These are phyloP conservation scores for Pseudomyrmex pallidus DNA, from an alignment of 1,140 invertebrate genomes.

Conservation along the genomic window DNA sequence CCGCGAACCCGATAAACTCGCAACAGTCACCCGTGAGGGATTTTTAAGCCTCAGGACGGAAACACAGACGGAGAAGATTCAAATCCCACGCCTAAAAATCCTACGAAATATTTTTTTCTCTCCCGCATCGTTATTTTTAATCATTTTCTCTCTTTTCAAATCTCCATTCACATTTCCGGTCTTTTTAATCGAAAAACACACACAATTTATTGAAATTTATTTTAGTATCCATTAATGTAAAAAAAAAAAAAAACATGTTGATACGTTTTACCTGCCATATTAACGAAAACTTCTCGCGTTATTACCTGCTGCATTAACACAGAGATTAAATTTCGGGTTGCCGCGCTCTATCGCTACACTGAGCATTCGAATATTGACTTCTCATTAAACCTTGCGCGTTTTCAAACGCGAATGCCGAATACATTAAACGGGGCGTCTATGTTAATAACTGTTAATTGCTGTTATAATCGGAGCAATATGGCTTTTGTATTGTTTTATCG, in stretches of 20 bases:
- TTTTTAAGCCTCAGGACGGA: background rate
- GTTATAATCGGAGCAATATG: constrained; percentile 46
- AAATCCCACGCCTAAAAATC: too few species aligned
- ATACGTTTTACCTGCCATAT: background rate
- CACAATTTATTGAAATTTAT: background rate
- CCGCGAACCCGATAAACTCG: background rate
- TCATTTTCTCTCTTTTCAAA: background rate
- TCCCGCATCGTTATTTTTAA: background rate
- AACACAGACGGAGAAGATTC: background rate
- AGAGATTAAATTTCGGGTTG: constrained; percentile 47
- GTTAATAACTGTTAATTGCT: constrained; percentile 66
- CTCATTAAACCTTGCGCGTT: constrained; percentile 47
- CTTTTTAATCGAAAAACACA: background rate
- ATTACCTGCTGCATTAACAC: constrained; percentile 9
- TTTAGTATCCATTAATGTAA: background rate
- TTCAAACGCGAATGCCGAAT: constrained; percentile 11
- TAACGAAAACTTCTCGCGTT: background rate
- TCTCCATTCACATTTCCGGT: too few species aligned
- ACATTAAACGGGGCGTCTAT: constrained; percentile 17
- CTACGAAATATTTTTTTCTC: background rate
- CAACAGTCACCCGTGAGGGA: constrained; percentile 5
- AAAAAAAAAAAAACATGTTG: background rate
- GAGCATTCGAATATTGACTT: constrained; percentile 49
- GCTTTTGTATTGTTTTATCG: constrained; percentile 62
- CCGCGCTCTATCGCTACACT: constrained; percentile 5